Evolutionary conservation across 2,113 vertebrate species (phyloP).

Genomic region (Hydrochoerus hydrochaeris): DNA sequence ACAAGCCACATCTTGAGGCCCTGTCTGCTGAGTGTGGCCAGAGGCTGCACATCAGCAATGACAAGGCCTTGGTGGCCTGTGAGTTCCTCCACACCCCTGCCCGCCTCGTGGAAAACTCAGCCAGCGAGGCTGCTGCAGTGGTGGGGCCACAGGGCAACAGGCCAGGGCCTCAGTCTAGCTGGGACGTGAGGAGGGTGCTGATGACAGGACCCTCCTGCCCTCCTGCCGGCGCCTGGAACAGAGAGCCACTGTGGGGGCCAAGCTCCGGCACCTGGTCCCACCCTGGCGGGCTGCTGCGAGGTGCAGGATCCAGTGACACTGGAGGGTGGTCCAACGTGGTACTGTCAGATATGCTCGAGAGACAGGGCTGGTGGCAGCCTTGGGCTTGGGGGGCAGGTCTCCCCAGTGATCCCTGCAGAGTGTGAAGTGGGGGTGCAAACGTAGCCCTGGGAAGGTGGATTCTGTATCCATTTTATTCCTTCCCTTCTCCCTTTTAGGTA

Average conservation of each 20-base stretch:
- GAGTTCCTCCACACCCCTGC: not conserved
- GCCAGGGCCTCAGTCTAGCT: constrained; percentile 49
- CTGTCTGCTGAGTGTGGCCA: not conserved
- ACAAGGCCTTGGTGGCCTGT: not conserved
- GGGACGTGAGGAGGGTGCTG: constrained; percentile 70
- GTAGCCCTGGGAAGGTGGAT: accelerated
- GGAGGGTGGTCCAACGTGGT: not conserved
- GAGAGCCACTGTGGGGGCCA: constrained; percentile 56
- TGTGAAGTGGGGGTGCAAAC: accelerated
- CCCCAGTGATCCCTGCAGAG: not conserved
- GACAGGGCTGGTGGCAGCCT: not conserved
- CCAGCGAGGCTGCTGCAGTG: not conserved
- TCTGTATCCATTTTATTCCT: accelerated
- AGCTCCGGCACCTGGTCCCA: constrained; percentile 41
- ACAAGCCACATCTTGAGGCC: not conserved
- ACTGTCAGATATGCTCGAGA: not conserved
- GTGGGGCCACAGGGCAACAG: not conserved
- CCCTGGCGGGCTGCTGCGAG: not conserved
- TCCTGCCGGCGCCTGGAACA: constrained; percentile 45
- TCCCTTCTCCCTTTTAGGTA: not conserved
- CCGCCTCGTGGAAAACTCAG: not conserved
- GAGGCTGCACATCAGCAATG: not conserved
- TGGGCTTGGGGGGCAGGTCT: not conserved
- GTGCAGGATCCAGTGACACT: no score
- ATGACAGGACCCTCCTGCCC: not conserved